Conservation (phyloP, 2,888 invertebrate species). For the Azorinus chamasolen region DNA sequence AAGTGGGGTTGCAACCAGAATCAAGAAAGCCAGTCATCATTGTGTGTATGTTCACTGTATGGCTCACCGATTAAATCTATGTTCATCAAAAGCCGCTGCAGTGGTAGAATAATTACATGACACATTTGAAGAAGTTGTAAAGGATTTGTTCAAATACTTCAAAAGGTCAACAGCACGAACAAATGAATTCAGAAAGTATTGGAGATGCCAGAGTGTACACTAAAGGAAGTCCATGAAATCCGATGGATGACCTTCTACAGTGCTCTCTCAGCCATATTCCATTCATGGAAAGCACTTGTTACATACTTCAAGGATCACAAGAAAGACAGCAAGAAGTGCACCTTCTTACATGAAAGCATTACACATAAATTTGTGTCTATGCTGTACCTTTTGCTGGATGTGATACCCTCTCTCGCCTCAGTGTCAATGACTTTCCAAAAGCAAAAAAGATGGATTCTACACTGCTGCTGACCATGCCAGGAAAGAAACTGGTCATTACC, state of each 20-base stretch:
- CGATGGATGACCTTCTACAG: conserved; percentile 31
- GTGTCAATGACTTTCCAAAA: no score
- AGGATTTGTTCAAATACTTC: no score
- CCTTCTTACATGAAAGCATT: no score
- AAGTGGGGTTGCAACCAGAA: conserved; percentile 15
- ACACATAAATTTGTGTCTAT: no score
- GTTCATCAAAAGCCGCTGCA: conserved; percentile 23
- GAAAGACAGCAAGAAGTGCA: no score
- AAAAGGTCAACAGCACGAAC: not conserved
- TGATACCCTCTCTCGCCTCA: no score
- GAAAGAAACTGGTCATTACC: no score
- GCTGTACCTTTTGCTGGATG: no score
- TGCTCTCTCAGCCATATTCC: conserved; percentile 23
- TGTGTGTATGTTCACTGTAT: conserved; percentile 26
- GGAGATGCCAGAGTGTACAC: conserved; percentile 15
- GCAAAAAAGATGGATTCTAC: no score
- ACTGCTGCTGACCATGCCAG: no score
- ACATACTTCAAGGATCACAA: no score
- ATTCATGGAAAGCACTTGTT: not conserved
- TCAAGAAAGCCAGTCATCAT: conserved; percentile 20
- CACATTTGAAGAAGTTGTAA: no score
- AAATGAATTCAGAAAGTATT: conserved; percentile 22
- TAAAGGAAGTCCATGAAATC: conserved; percentile 26
- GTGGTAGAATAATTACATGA: not conserved
- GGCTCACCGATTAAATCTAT: conserved; percentile 27